These are phyloP conservation scores for Aphrophora alni DNA, from an alignment of 2,888 invertebrate species.

Conservation along the genomic window DNA sequence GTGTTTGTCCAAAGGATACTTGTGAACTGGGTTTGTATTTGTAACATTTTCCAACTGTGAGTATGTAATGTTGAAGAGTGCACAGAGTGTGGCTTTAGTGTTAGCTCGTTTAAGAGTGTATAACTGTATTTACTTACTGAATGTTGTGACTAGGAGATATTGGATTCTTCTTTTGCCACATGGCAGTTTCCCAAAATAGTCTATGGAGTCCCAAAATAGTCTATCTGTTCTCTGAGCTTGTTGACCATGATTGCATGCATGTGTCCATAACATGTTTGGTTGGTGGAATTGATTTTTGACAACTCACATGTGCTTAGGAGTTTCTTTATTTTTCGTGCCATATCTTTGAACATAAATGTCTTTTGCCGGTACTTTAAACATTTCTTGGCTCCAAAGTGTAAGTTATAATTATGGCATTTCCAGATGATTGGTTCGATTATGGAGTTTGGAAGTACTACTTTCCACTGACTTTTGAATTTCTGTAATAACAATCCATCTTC, in stretches of 20 bases:
- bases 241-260: neutral
- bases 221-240: neutral
- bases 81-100: neutral
- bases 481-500: neutral
- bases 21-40: neutral
- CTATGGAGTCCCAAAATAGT: no score
- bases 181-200: neutral
- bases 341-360: constrained; percentile 7
- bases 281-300: neutral
- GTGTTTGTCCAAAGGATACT: neutral
- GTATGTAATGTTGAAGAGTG: neutral
- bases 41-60: neutral
- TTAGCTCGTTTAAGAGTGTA: constrained; percentile 7
- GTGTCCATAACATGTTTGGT: neutral
- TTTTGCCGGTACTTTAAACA: no score
- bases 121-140: neutral
- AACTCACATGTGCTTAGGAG: neutral
- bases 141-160: neutral
- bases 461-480: neutral
- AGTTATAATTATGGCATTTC: neutral
- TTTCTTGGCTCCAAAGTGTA: no score
- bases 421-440: neutral
- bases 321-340: neutral
- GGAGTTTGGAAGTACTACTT: neutral
- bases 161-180: neutral